Percentiles rank a stretch among this genome's conserved stretches.
phyloP scores from a whole-genome alignment of 2,888 invertebrate species.

The Philonicus albiceps region DNA sequence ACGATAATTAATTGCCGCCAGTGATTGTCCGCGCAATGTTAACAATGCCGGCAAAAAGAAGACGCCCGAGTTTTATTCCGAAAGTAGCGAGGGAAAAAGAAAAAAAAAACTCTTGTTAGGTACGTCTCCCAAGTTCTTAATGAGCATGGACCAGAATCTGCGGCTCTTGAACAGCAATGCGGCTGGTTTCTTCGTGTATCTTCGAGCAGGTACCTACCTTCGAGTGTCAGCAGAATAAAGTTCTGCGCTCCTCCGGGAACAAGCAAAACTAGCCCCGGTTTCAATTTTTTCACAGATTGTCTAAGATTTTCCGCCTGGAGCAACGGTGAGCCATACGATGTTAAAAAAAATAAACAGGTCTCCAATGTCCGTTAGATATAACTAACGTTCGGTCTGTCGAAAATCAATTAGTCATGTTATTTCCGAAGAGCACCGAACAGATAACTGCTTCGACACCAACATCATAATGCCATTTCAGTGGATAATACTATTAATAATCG shows the following conservation, averaged over 20 bases:
- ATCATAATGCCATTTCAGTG: conserved; percentile 18
- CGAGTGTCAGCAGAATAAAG: not conserved
- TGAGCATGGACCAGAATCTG: not conserved
- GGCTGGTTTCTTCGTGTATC: not conserved
- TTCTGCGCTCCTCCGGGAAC: not conserved
- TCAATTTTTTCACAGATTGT: not conserved
- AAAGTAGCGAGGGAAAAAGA: not conserved
- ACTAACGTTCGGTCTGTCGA: not conserved
- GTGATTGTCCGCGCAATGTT: not conserved
- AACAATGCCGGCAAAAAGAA: not conserved
- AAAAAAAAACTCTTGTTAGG: not conserved
- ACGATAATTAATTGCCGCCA: not conserved
- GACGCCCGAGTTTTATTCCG: not conserved
- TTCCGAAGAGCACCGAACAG: not conserved
- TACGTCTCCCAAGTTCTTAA: conserved; percentile 9
- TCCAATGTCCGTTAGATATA: conserved; percentile 15
- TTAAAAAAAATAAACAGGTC: conserved; percentile 14
- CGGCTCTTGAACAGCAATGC: not conserved
- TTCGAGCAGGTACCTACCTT: not conserved
- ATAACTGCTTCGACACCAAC: conserved; percentile 17
- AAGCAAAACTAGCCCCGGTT: conserved; percentile 9
- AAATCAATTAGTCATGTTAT: conserved; percentile 30
- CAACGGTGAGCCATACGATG: not conserved
- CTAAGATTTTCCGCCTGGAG: not conserved
- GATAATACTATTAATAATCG: conserved; percentile 10